These are phyloP conservation scores for Trypoxylus dichotomus DNA, from an alignment of 1,140 invertebrate genomes.

Conservation along the genomic window DNA sequence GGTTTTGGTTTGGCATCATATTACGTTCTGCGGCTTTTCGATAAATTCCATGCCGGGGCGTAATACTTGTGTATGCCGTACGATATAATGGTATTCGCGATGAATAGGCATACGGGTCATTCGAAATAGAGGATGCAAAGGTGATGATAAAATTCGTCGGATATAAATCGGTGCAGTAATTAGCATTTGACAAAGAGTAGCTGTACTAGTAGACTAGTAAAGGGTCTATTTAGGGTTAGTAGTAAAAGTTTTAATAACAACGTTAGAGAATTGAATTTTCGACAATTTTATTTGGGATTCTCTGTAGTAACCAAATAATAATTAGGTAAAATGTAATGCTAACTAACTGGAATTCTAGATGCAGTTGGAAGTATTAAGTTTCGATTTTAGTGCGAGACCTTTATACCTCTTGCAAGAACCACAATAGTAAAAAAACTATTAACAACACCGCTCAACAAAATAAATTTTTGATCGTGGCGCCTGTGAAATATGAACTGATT, in stretches of 20 bases:
- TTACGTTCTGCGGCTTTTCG: slow-evolving; percentile 27
- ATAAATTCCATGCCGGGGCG: background rate
- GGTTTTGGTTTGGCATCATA: slow-evolving; percentile 28
- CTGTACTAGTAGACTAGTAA: background rate
- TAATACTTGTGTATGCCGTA: background rate
- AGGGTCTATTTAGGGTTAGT: background rate
- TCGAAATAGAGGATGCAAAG: background rate
- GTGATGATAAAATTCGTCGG: background rate
- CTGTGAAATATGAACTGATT: too few relatives aligned
- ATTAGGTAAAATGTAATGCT: too few relatives aligned
- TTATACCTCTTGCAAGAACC: too few relatives aligned
- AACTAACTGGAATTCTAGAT: too few relatives aligned
- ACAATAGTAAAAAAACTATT: too few relatives aligned
- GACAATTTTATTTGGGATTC: background rate
- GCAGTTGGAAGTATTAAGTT: too few relatives aligned
- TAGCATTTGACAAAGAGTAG: background rate
- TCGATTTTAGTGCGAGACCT: too few relatives aligned
- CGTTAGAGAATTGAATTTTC: background rate
- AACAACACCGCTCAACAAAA: too few relatives aligned
- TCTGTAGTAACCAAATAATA: too few relatives aligned
- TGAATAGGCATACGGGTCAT: background rate
- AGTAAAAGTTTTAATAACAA: background rate
- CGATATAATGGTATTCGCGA: background rate
- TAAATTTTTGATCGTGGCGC: too few relatives aligned
- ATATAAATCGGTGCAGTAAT: slow-evolving; percentile 11